phyloP scores from a whole-genome alignment of 2,113 vertebrate genomes.

The Panurus biarmicus region DNA sequence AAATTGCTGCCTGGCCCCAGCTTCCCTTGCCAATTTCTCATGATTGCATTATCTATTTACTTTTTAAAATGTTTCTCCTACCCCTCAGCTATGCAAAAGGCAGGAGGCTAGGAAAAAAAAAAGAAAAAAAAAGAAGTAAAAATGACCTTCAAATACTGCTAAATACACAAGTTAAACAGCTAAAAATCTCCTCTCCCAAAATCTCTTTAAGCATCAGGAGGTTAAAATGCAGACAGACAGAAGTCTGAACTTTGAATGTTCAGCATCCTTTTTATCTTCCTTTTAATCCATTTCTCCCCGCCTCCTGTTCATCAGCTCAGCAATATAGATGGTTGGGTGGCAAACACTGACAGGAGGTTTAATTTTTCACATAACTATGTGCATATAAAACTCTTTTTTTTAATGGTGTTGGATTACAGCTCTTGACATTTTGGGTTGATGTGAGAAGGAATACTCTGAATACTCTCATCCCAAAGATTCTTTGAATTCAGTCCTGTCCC shows the following conservation, averaged over 20 bases:
- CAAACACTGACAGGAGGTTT: background rate
- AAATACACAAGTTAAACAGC: background rate
- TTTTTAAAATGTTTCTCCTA: background rate
- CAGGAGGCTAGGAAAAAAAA: background rate
- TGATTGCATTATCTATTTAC: background rate
- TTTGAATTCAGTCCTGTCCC: background rate
- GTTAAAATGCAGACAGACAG: background rate
- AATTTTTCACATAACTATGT: background rate
- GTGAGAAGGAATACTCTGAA: background rate
- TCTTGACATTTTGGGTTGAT: background rate
- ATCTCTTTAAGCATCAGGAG: background rate
- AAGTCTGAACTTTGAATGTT: background rate
- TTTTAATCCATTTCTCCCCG: background rate
- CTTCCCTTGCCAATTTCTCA: background rate
- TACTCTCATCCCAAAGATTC: background rate
- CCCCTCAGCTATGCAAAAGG: background rate
- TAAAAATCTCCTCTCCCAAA: background rate
- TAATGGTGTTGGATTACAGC: background rate
- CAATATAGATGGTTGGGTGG: background rate
- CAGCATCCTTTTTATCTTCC: background rate
- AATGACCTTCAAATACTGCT: background rate
- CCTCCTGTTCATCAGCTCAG: background rate
- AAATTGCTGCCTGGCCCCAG: background rate
- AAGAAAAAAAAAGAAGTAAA: background rate
- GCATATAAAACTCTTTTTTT: background rate